Evolutionary conservation across 2,797 vertebrate genomes (phyloP).

Genomic region (Ctenosaura bakeri): DNA sequence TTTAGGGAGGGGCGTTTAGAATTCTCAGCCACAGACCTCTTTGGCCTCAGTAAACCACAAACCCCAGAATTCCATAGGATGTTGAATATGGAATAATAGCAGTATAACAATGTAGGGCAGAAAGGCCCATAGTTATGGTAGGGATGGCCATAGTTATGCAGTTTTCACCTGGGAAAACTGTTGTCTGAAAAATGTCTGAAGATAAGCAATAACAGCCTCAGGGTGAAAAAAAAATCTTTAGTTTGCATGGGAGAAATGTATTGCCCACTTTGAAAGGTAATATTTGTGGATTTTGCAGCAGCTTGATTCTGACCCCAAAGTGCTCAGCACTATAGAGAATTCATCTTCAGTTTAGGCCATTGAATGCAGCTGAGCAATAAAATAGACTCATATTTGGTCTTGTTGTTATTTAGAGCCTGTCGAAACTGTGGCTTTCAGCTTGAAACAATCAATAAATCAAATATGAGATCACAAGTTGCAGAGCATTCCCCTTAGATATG

Average conservation of each 20-base stretch:
- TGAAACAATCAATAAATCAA: conserved; percentile 78
- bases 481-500: conserved; percentile 65
- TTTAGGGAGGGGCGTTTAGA: too few species aligned
- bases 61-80: too few species aligned
- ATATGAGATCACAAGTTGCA: conserved; percentile 68
- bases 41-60: too few species aligned
- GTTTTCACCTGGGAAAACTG: background rate
- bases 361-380: conserved; percentile 44
- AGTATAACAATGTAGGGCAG: too few species aligned
- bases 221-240: background rate
- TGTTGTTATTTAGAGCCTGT: conserved; percentile 53
- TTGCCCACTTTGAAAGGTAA: conserved; percentile 16
- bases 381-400: conserved; percentile 55
- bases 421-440: conserved; percentile 65
- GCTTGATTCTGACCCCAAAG: conserved; percentile 1
- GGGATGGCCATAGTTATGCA: background rate
- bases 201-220: background rate
- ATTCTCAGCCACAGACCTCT: too few species aligned
- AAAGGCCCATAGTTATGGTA: too few species aligned
- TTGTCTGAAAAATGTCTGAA: background rate
- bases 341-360: conserved; percentile 37
- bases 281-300: background rate
- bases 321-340: conserved; percentile 4
- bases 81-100: too few species aligned
- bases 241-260: conserved; percentile 6